Evolutionary conservation across 2,888 invertebrate species (phyloP).

Genomic region (Caenorhabditis wallacei): DNA sequence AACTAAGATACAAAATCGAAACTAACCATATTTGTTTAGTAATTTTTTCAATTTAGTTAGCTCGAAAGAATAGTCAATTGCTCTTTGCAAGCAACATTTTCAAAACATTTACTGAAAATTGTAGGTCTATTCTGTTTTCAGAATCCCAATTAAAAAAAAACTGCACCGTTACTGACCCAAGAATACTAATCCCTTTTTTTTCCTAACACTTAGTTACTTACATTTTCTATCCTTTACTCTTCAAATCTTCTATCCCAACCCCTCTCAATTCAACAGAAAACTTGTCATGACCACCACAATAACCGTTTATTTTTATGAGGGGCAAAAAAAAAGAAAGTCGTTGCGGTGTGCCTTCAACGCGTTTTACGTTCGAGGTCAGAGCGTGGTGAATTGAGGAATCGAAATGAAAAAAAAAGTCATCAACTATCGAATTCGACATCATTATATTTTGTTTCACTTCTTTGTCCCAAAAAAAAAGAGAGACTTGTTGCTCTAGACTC

Average conservation of each 20-base stretch:
- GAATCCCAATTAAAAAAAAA: too few species aligned
- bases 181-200: background rate
- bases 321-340: conserved; percentile 59
- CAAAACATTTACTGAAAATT: too few species aligned
- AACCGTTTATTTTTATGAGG: conserved; percentile 78
- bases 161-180: too few species aligned
- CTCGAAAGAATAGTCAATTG: too few species aligned
- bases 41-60: too few species aligned
- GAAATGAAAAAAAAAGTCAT: conserved; percentile 54
- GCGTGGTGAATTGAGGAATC: conserved; percentile 49
- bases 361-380: conserved; percentile 64
- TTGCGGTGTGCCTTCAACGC: conserved; percentile 57
- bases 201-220: conserved; percentile 6
- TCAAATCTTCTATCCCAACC: conserved; percentile 1
- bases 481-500: background rate
- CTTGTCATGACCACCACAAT: conserved; percentile 71
- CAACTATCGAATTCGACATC: conserved; percentile 34
- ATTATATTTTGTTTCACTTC: conserved; percentile 11
- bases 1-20: too few species aligned
- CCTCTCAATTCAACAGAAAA: conserved; percentile 53
- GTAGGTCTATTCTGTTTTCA: too few species aligned
- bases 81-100: too few species aligned
- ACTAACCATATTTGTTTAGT: too few species aligned
- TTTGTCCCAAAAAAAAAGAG: background rate
- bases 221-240: background rate